These are phyloP conservation scores for Lepus townsendii DNA, from an alignment of 2,797 vertebrate genomes.

Conservation along the genomic window DNA sequence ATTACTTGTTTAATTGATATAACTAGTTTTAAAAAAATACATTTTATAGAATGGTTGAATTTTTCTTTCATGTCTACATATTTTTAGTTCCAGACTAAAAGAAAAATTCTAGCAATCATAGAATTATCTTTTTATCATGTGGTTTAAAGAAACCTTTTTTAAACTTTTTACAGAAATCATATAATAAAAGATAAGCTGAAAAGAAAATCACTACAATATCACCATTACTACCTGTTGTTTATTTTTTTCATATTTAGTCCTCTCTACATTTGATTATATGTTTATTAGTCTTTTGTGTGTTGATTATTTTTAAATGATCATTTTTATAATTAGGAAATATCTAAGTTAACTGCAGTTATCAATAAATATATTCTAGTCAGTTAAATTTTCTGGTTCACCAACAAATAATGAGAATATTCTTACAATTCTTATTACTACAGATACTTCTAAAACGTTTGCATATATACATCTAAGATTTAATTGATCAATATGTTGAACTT, in stretches of 20 bases:
- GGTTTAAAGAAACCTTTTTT: slow-evolving; percentile 37
- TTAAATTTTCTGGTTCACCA: slow-evolving; percentile 31
- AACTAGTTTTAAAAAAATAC: neutral
- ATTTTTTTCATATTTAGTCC: slow-evolving; percentile 10
- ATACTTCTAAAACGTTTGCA: neutral
- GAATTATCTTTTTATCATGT: slow-evolving; percentile 33
- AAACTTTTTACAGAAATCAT: neutral
- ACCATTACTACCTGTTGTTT: neutral
- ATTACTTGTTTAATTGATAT: slow-evolving; percentile 38
- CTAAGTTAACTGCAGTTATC: slow-evolving; percentile 2
- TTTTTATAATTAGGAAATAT: slow-evolving; percentile 18
- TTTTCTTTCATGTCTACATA: slow-evolving; percentile 54
- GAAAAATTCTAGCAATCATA: slow-evolving; percentile 31
- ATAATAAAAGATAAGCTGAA: neutral
- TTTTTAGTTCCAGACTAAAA: slow-evolving; percentile 47
- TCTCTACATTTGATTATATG: neutral
- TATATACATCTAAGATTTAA: slow-evolving; percentile 30
- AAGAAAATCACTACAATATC: neutral
- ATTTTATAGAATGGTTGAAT: neutral
- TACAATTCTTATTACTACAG: neutral
- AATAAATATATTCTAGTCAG: neutral
- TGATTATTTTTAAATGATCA: slow-evolving; percentile 5
- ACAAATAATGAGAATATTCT: neutral
- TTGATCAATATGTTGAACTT: neutral
- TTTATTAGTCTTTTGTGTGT: neutral